These are phyloP conservation scores for Chymomyza amoena DNA, from an alignment of 2,888 invertebrate species.

Conservation along the genomic window DNA sequence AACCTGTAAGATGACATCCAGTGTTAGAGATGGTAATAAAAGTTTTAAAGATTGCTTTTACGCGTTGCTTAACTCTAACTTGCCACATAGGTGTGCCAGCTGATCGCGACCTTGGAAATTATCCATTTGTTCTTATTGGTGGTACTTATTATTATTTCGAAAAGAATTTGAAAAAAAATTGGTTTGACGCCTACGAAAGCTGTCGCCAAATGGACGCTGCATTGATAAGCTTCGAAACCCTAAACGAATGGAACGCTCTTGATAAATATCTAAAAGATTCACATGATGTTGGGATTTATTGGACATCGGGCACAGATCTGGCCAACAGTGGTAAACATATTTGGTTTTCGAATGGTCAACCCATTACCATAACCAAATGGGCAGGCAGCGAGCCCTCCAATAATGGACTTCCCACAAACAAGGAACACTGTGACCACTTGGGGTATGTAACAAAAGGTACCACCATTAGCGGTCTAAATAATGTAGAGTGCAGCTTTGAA, in stretches of 20 bases:
- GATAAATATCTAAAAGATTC: constrained; percentile 8
- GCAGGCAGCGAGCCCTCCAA: constrained; percentile 42
- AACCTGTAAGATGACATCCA: neutral
- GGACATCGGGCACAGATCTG: constrained; percentile 49
- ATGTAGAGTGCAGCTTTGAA: neutral
- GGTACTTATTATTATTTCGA: constrained; percentile 26
- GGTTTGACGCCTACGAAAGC: constrained; percentile 17
- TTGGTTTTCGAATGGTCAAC: constrained; percentile 46
- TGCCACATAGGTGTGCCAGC: neutral
- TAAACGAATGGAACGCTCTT: constrained; percentile 4
- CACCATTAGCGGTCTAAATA: neutral
- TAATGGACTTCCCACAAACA: neutral
- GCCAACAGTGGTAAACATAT: constrained; percentile 34
- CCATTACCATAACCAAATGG: constrained; percentile 38
- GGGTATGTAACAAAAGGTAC: neutral
- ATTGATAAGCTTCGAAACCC: constrained; percentile 16
- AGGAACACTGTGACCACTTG: constrained; percentile 20
- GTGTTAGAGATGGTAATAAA: neutral
- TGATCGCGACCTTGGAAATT: constrained; percentile 1
- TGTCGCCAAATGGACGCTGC: constrained; percentile 22
- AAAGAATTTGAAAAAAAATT: neutral
- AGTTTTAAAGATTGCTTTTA: neutral
- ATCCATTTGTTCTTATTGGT: constrained; percentile 16
- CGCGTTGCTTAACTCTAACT: neutral
- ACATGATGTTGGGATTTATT: neutral